These are phyloP conservation scores for Smittia aterrima DNA, from an alignment of 2,888 invertebrate genomes.

Conservation along the genomic window DNA sequence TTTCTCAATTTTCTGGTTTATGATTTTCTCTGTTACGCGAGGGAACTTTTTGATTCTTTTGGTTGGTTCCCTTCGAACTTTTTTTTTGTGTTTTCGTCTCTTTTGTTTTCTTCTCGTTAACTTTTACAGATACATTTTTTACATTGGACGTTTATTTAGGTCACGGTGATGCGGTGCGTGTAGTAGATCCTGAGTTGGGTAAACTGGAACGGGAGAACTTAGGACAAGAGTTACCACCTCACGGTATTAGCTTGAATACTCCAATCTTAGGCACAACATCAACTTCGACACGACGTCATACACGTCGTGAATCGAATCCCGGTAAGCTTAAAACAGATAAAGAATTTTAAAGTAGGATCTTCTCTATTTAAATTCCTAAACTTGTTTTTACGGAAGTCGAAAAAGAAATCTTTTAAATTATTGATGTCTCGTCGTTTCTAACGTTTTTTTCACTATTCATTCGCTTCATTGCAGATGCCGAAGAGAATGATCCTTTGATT, in stretches of 20 bases:
- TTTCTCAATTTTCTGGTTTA: slow-evolving; percentile 38
- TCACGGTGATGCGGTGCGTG: slow-evolving; percentile 59
- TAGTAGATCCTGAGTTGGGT: slow-evolving; percentile 59
- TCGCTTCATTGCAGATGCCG: slow-evolving; percentile 51
- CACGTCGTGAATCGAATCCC: slow-evolving; percentile 49
- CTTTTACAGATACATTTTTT: slow-evolving; percentile 47
- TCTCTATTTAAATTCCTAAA: neutral
- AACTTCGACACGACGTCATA: slow-evolving; percentile 54
- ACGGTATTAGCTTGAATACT: slow-evolving; percentile 48
- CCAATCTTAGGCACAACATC: slow-evolving; percentile 50
- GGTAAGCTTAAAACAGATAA: slow-evolving; percentile 30
- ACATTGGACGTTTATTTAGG: slow-evolving; percentile 54
- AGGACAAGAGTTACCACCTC: slow-evolving; percentile 47
- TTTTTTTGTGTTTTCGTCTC: neutral
- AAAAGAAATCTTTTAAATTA: no score
- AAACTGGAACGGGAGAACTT: slow-evolving; percentile 53
- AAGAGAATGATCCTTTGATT: slow-evolving; percentile 68
- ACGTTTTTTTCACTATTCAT: neutral
- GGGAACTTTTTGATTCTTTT: neutral
- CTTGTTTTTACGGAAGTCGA: no score
- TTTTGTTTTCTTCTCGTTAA: slow-evolving; percentile 13
- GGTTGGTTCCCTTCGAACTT: slow-evolving; percentile 30
- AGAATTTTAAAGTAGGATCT: no score
- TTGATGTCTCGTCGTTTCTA: neutral
- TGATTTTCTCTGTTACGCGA: slow-evolving; percentile 4